phyloP scores from a whole-genome alignment of 2,797 vertebrate genomes.

The Thalassophryne amazonica region DNA sequence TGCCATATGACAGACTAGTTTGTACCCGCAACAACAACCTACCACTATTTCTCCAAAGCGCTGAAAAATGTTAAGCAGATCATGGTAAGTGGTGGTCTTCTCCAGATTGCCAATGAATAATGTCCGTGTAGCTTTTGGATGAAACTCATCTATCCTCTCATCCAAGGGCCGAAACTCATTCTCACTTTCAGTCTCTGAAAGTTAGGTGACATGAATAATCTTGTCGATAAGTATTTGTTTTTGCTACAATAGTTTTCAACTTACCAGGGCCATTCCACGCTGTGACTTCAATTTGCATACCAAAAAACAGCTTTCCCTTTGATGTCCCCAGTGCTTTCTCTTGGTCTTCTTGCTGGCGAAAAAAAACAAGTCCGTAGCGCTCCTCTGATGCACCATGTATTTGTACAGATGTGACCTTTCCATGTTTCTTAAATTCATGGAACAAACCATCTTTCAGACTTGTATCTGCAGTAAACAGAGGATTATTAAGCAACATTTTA shows the following conservation, averaged over 20 bases:
- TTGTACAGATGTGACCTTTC: conserved; percentile 98
- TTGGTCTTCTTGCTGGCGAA: conserved; percentile 98
- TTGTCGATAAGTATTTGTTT: neutral
- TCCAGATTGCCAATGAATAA: conserved; percentile 98
- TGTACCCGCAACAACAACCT: conserved; percentile 36
- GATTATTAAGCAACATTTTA: neutral
- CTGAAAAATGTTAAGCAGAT: conserved; percentile 95
- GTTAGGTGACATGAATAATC: conserved; percentile 1
- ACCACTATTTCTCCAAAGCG: conserved; percentile 99
- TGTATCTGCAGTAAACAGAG: conserved; percentile 81
- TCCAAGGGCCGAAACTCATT: conserved; percentile 97
- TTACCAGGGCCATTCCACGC: conserved; percentile 97
- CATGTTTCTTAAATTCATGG: conserved; percentile 99
- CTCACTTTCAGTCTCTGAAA: conserved; percentile 96
- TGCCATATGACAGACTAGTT: neutral
- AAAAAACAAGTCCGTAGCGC: conserved; percentile 96
- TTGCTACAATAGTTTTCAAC: conserved; percentile 16
- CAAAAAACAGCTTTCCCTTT: conserved; percentile 98
- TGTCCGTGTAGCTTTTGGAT: conserved; percentile 95
- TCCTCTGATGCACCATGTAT: conserved; percentile 96
- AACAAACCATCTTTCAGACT: conserved; percentile 99
- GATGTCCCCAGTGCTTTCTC: conserved; percentile 95
- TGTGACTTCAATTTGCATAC: conserved; percentile 98
- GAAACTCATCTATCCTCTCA: conserved; percentile 98
- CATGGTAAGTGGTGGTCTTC: conserved; percentile 96